Base-by-base conservation (phyloP, 2,113 vertebrate genomes). In the Pelvicachromis taeniatus region DNA sequence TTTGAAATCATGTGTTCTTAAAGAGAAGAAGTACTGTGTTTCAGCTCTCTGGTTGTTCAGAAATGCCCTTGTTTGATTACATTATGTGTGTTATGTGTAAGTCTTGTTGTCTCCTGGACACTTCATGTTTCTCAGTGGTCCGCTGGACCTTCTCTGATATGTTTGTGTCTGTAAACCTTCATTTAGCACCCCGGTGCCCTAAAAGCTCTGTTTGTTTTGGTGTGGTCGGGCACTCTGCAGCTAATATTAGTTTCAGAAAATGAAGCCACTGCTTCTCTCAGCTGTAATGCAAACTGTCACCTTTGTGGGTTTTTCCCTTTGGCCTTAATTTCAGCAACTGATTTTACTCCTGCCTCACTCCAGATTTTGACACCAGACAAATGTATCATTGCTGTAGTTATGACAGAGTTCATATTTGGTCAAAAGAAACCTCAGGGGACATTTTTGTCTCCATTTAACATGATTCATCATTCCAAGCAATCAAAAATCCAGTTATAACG, bases 401-500 rank as follows among this genome's bases (percentile, higher is more conserved):
- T 50, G 9, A 83, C 50, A 81, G 33, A 65, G 50, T 86, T 91
- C 50, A 81, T 26, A 21, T 82, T 81, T n/a, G 79, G 85, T 38
- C 61, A 58, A 21, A 68, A 70, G 75, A 50, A 75, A 78, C 38
- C 3, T 65, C 19, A 5, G 8, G 23, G 53, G 16, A 38, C 23
- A 19, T 19, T 73, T 70, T 26, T 2, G 42, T 50, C 42, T 50
- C 9, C 9, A 10, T 73, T 73, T 48, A 48, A 48, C 68, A 50
- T 19, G 68, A 73, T 31, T 73, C 16, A 48, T 73, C 23, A 50
- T 50, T 73, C 9, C 9, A 73, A 7, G 9, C 14, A 35, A 73
- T 73, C 2, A 6, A 6, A 29, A 70, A 7, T 29, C 2, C 9
- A 12, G 23, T 26, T 7, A 31, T 73, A 31, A 19, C 42, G 1